phyloP scores from a whole-genome alignment of 2,113 vertebrate genomes.

The Chionomys nivalis region DNA sequence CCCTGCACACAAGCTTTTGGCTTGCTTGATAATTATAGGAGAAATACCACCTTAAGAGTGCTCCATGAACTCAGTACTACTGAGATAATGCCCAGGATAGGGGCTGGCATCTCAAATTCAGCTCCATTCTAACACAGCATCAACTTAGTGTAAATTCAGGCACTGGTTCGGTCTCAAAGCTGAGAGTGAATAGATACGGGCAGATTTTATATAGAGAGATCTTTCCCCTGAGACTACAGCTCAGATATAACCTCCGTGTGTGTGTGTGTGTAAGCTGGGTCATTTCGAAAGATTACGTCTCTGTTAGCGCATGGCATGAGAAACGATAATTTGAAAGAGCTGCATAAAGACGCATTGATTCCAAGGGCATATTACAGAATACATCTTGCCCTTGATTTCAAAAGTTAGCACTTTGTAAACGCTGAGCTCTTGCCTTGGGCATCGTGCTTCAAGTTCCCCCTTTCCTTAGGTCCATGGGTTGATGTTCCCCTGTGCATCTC shows the following conservation, averaged over 20 bases:
- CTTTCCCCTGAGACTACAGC: not conserved
- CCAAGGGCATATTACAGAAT: slow-evolving; percentile 36
- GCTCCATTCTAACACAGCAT: not conserved
- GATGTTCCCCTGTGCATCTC: not conserved
- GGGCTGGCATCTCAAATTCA: not conserved
- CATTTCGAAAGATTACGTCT: slow-evolving; percentile 42
- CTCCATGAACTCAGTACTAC: not conserved
- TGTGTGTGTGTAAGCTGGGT: not conserved
- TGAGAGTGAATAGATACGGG: not conserved
- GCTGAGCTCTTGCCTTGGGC: not conserved
- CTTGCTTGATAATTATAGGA: not conserved
- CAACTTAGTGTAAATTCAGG: not conserved
- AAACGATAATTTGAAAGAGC: not conserved
- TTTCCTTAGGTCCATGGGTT: slow-evolving; percentile 7
- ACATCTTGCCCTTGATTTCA: slow-evolving; percentile 55
- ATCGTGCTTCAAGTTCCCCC: not conserved
- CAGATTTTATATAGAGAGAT: not conserved
- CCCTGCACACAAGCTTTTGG: not conserved
- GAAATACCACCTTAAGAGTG: not conserved
- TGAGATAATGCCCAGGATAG: not conserved
- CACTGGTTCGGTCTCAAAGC: not conserved
- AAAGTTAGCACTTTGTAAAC: slow-evolving; percentile 45
- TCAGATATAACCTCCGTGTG: not conserved
- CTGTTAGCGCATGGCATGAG: not conserved
- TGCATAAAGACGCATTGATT: slow-evolving; percentile 38